These are phyloP conservation scores for Oscheius myriophilus DNA, from an alignment of 2,888 invertebrate species.

Conservation along the genomic window DNA sequence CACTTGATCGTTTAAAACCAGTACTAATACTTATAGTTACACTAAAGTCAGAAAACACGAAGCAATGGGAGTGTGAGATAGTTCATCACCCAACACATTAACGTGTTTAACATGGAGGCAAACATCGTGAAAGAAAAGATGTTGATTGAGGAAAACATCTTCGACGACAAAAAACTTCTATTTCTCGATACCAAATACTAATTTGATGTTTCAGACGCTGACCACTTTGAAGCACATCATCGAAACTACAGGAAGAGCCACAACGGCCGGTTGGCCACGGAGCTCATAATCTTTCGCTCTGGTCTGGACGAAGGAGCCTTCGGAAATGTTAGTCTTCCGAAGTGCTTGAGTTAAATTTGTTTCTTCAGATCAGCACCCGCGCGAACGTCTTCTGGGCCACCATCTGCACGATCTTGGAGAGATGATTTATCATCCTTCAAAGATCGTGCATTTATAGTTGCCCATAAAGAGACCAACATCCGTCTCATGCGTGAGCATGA, in stretches of 20 bases:
- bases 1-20: too few species aligned
- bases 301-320: conserved; percentile 53
- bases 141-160: conserved; percentile 56
- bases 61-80: conserved; percentile 45
- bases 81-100: conserved; percentile 60
- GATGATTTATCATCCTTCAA: conserved; percentile 41
- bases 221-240: conserved; percentile 4
- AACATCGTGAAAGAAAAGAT: conserved; percentile 20
- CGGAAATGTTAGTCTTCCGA: conserved; percentile 26
- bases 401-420: conserved; percentile 31
- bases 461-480: conserved; percentile 57
- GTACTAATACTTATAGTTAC: too few species aligned
- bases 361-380: conserved; percentile 36
- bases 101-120: conserved; percentile 16
- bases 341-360: too few species aligned
- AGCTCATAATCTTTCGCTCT: conserved; percentile 51
- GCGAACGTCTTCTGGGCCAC: conserved; percentile 53
- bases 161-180: conserved; percentile 54
- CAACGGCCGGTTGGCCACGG: conserved; percentile 31
- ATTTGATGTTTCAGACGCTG: neutral
- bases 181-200: neutral
- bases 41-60: conserved; percentile 34
- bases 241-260: neutral
- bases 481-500: conserved; percentile 39
- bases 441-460: conserved; percentile 58